Percentiles rank a stretch among this genome's conserved stretches.
Conservation (phyloP, 2,113 vertebrate genomes). For the Neofelis nebulosa region DNA sequence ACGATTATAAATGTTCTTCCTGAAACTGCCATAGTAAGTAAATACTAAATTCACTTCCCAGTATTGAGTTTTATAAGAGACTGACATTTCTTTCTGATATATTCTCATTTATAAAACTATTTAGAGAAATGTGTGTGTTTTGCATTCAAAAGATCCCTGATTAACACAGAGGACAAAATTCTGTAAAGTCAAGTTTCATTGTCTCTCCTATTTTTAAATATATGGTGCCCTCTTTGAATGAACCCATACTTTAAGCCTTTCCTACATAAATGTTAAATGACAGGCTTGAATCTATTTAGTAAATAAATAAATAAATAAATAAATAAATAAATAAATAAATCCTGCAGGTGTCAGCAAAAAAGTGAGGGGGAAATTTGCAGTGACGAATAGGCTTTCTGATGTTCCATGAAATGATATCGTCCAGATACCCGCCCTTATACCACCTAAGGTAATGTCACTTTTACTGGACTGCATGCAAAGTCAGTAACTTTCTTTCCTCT, state of each 20-base stretch:
- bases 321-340: background rate
- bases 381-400: background rate
- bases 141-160: background rate
- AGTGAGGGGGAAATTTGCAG: background rate
- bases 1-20: background rate
- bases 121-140: background rate
- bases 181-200: background rate
- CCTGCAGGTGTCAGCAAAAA: background rate
- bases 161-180: background rate
- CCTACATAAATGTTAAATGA: background rate
- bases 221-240: background rate
- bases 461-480: background rate
- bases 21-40: background rate
- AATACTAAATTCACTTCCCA: background rate
- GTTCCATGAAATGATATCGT: background rate
- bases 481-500: background rate
- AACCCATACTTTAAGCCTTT: background rate
- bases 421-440: background rate
- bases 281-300: background rate
- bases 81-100: background rate
- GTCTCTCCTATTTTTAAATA: background rate
- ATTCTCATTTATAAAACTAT: background rate
- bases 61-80: background rate
- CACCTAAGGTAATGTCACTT: background rate
- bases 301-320: background rate